These are phyloP conservation scores for Lithosia quadra DNA, from an alignment of 2,888 invertebrate genomes.

Conservation along the genomic window DNA sequence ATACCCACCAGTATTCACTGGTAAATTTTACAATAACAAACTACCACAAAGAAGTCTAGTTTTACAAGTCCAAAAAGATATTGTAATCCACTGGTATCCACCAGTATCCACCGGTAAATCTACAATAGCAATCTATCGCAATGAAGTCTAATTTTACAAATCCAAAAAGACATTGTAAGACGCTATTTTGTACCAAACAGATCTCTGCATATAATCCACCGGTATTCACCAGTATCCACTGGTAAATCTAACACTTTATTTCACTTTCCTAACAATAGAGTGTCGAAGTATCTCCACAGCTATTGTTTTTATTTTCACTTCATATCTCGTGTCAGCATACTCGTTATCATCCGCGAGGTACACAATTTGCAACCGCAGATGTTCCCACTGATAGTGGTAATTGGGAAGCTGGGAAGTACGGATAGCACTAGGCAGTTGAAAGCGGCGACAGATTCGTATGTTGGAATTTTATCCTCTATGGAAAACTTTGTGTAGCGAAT, in stretches of 20 bases:
- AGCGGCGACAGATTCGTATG: constrained; percentile 3
- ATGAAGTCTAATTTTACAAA: no score
- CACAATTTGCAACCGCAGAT: constrained; percentile 79
- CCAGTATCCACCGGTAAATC: neutral
- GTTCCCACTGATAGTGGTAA: constrained; percentile 82
- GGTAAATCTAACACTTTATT: constrained; percentile 9
- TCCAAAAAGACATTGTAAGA: no score
- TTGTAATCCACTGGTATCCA: no score
- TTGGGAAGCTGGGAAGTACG: constrained; percentile 64
- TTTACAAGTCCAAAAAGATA: no score
- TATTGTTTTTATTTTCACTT: constrained; percentile 67
- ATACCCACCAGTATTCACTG: no score
- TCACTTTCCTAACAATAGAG: constrained; percentile 45
- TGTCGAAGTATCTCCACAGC: constrained; percentile 46
- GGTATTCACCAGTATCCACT: neutral
- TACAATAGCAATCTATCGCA: no score
- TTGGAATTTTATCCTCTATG: neutral
- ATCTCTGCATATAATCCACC: neutral
- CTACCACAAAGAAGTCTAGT: no score
- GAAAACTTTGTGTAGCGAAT: no score
- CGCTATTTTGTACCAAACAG: neutral
- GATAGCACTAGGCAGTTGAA: neutral
- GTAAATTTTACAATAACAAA: no score
- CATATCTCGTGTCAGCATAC: constrained; percentile 70
- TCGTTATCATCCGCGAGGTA: constrained; percentile 63